Evolutionary conservation across 2,113 vertebrate species (phyloP), one percentile per base, ranked within the genome.

Genomic region (Aldabrachelys gigantea): DNA sequence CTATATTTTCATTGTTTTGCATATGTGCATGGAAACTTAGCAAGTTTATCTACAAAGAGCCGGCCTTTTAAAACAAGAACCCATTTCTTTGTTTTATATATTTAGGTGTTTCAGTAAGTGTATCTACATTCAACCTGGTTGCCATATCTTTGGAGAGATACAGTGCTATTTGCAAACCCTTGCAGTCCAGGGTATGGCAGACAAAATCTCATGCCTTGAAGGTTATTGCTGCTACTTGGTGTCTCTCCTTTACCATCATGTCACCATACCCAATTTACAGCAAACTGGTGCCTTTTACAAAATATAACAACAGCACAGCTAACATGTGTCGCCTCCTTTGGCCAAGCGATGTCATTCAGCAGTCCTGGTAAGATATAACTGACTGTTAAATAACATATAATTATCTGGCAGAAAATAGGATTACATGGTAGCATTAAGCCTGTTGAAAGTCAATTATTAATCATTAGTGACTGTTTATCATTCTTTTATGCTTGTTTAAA

Each of bases 101-200:
- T 56, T 4, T 88, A 99, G 99, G 99, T 85, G 98, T 99, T 62
- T 99, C 99, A 0, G 99, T 99, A 35, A 99, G 99, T 0, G 99
- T 99, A 3, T 99, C 99, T 41, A 99, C 99, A 0, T 99, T 99
- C 97, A 99, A 99, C 97, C 98, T 99, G 96, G 99, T 99, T 54
- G 99, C 99, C 94, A 99, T 99, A 89, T 99, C 99, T 69, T 96
- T 99, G 97, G 99, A 99, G 98, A 98, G 99, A 79, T 99, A 99
- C 80, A 99, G 99, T 14, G 99, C 99, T 79, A 99, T 99, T 62
- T 99, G 99, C 98, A 99, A 99, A 97, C 99, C 99, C 0, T 96
- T 99, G 57, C 99, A 99, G 91, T 99, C 99, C 78, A 98, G 99
- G 22, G 98, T 98, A 50, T 99, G 99, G 99, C 99, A 99, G 98